Evolutionary conservation across 2,113 vertebrate species (phyloP).

Genomic region (Antechinus flavipes): DNA sequence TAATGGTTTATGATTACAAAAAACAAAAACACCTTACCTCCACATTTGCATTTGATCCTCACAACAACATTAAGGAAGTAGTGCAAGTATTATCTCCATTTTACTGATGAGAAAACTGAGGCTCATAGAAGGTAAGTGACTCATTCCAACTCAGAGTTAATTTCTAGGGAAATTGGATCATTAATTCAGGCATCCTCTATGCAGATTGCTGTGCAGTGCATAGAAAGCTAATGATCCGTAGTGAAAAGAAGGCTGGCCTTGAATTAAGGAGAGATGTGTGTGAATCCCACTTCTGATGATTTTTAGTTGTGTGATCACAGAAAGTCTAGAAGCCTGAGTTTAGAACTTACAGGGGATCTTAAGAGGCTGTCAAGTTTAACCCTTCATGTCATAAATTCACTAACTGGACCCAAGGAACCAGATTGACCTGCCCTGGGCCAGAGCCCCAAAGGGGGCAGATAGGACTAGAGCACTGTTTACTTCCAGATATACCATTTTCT

Average conservation of each 20-base stretch:
- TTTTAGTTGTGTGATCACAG: neutral
- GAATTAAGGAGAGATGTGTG: neutral
- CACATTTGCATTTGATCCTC: neutral
- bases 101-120: neutral
- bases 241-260: neutral
- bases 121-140: neutral
- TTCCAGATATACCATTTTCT: neutral
- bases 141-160: neutral
- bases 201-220: neutral
- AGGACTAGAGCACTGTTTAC: neutral
- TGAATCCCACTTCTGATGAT: neutral
- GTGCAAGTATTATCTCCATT: neutral
- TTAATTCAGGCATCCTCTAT: neutral
- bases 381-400: neutral
- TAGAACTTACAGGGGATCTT: neutral
- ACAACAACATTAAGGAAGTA: neutral
- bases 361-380: neutral
- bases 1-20: neutral
- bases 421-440: neutral
- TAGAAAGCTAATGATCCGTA: neutral
- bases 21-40: neutral
- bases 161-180: neutral
- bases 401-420: neutral
- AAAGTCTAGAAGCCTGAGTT: neutral
- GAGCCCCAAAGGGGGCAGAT: neutral